Conservation (phyloP, 2,113 vertebrate species). For the Gambusia holbrooki region DNA sequence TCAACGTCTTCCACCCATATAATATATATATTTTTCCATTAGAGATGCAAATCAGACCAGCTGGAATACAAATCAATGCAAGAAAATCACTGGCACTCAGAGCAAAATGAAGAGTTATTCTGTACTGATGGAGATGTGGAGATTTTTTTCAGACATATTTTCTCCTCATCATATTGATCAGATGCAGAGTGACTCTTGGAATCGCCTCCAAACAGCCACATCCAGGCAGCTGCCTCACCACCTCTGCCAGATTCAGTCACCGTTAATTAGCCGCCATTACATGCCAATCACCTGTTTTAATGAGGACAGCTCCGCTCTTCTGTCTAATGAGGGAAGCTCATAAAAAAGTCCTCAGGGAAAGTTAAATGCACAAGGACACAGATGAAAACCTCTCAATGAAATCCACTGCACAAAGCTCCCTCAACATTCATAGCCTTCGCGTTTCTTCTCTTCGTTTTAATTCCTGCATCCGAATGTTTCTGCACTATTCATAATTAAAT, state of each 20-base stretch:
- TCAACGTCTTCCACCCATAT: neutral
- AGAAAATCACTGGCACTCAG: neutral
- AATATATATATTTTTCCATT: neutral
- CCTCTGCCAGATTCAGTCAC: constrained; percentile 27
- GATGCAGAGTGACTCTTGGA: constrained; percentile 30
- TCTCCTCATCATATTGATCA: constrained; percentile 33
- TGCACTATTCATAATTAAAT: neutral
- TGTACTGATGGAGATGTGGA: constrained; percentile 31
- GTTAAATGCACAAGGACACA: constrained; percentile 24
- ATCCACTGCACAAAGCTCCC: neutral
- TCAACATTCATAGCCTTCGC: neutral
- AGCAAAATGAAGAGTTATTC: constrained; percentile 5
- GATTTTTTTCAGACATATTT: constrained; percentile 18
- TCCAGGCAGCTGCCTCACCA: constrained; percentile 27
- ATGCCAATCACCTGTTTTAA: constrained; percentile 55
- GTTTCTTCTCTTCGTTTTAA: neutral
- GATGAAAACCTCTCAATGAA: neutral
- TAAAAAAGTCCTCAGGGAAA: constrained; percentile 16
- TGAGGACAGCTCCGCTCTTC: constrained; percentile 44
- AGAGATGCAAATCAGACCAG: constrained; percentile 5
- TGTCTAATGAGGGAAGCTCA: constrained; percentile 48
- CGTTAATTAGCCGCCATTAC: constrained; percentile 51
- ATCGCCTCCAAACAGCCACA: constrained; percentile 22
- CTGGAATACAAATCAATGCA: constrained; percentile 3
- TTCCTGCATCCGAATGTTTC: neutral